These are phyloP conservation scores for Himalopsyche anomala DNA, from an alignment of 2,888 invertebrate species.

Conservation along the genomic window DNA sequence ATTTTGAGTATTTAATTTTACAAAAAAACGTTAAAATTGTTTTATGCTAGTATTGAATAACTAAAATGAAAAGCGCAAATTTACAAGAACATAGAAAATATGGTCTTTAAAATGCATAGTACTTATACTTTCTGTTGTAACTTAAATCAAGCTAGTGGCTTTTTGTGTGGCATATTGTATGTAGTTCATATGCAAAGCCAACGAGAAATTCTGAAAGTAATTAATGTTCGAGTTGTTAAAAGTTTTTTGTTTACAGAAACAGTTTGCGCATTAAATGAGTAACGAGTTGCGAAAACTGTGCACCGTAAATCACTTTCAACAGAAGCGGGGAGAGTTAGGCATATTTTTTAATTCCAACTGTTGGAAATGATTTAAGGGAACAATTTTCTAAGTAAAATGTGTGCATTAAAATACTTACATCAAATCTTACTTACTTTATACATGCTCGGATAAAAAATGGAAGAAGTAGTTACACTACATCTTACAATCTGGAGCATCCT, in stretches of 20 bases:
- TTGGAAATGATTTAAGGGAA: slow-evolving; percentile 39
- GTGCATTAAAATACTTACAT: neutral
- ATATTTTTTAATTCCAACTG: slow-evolving; percentile 31
- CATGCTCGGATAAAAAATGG: no score
- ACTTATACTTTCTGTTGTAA: no score
- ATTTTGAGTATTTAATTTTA: no score
- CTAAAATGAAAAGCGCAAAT: no score
- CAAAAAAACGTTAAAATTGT: no score
- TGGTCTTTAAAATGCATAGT: no score
- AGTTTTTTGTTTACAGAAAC: slow-evolving; percentile 37
- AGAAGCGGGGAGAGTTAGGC: slow-evolving; percentile 10
- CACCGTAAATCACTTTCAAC: slow-evolving; percentile 34
- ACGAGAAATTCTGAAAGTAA: slow-evolving; percentile 31
- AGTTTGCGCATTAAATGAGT: slow-evolving; percentile 42
- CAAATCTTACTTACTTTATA: neutral
- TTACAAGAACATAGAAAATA: no score
- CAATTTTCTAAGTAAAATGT: slow-evolving; percentile 1
- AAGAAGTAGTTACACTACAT: no score
- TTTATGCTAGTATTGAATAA: no score
- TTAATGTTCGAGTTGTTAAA: slow-evolving; percentile 32
- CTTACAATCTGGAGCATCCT: no score
- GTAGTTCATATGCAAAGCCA: neutral
- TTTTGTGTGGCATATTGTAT: neutral
- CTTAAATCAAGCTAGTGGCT: neutral
- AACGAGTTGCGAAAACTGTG: slow-evolving; percentile 37